Evolutionary conservation across 2,888 invertebrate genomes (phyloP), one percentile per base, ranked within the genome.

Genomic region (Tromatobia lineatoria): DNA sequence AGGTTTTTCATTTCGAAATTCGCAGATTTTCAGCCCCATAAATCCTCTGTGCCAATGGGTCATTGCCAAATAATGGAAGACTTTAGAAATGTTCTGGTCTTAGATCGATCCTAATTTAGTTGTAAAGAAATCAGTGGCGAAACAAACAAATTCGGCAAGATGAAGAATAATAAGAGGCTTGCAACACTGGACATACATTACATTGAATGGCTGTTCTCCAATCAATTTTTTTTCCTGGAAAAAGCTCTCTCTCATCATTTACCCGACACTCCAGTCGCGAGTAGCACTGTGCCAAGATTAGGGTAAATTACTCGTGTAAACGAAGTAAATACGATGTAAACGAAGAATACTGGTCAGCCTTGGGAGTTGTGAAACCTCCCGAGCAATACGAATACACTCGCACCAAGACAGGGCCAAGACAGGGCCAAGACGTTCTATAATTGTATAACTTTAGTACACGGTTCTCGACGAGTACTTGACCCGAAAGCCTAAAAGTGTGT

Each of bases 401-500:
- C 61, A 59, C n/a, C 13, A 3, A n/a, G 54, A 76, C 59, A 29
- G 52, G 64, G 52, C n/a, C 13, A 3, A n/a, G 54, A 76, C 59
- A 29, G 52, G 64, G 52, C 23, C 70, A 59, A 71, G 38, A 71
- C 38, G 61, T 42, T 20, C 57, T 50, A 71, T 45, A 34, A 13
- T 59, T 61, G 23, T 52, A 20, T 25, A 69, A 61, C 34, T 71
- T 10, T 38, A 10, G 38, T 59, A 42, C 45, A 11, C 38, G 38
- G 52, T 34, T 38, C 52, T 42, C 23, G 15, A 57, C 29, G 59
- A 69, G 69, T 54, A 67, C 74, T 80, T 75, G 57, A 78, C 70
- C 66, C 66, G 50, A 78, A 82, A 74, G 74, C 69, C 82, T 82
- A 82, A 82, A 38, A 71, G 73, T 59, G 73, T 42, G 73, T 73